phyloP scores from a whole-genome alignment of 2,113 vertebrate genomes.

The Phyllostomus hastatus region DNA sequence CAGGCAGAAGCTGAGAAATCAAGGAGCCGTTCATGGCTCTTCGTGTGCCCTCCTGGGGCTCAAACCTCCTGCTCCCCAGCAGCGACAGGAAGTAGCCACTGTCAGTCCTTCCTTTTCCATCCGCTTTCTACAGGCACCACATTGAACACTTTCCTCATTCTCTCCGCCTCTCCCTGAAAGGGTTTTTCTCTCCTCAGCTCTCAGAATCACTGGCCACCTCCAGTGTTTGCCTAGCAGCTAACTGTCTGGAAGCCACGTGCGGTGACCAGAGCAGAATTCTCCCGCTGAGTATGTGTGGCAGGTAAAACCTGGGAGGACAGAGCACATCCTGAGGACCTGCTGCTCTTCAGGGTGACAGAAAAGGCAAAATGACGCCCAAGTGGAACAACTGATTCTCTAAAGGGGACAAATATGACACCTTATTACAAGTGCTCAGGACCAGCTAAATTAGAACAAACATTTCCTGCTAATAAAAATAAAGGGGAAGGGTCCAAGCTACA shows the following conservation, averaged over 20 bases:
- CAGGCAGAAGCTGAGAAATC: background rate
- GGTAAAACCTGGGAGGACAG: background rate
- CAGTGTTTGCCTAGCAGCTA: background rate
- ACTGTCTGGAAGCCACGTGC: background rate
- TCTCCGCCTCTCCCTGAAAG: background rate
- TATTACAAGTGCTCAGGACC: background rate
- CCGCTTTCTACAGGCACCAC: background rate
- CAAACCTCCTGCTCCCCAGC: background rate
- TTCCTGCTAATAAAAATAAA: conserved; percentile 1
- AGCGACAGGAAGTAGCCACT: background rate
- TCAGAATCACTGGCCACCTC: background rate
- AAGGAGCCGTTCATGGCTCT: background rate
- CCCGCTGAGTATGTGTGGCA: background rate
- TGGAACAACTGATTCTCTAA: background rate
- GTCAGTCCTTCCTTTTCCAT: background rate
- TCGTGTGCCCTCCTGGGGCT: background rate
- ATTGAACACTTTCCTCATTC: conserved; percentile 12
- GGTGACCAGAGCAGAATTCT: background rate
- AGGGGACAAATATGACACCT: background rate
- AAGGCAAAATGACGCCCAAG: background rate
- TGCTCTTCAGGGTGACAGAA: background rate
- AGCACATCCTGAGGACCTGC: background rate
- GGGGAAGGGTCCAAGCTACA: background rate
- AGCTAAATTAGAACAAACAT: background rate
- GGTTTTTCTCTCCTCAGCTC: background rate